Evolutionary conservation across 2,797 vertebrate genomes (phyloP).

Genomic region (Coracias cyanogaster): DNA sequence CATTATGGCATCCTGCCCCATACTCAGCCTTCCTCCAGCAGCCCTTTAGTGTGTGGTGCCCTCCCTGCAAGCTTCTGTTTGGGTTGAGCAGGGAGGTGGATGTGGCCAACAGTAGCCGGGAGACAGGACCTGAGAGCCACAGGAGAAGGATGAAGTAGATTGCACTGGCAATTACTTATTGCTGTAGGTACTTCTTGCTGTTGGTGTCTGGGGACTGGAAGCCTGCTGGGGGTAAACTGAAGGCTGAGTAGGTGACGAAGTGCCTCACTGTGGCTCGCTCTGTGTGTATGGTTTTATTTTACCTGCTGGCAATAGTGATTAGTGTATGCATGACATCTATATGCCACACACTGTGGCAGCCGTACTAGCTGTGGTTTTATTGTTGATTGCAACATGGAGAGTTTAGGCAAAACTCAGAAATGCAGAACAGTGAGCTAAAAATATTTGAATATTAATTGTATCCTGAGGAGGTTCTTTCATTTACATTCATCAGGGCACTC

Average conservation of each 20-base stretch:
- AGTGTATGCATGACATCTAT: fast-evolving
- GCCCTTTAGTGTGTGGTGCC: fast-evolving
- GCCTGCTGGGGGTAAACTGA: not conserved
- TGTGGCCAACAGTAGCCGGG: fast-evolving
- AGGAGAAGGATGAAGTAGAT: not conserved
- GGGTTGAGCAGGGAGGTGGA: not conserved
- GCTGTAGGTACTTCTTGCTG: not conserved
- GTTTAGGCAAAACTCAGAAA: not conserved
- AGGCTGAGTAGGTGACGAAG: not conserved
- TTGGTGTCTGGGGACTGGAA: too few relatives aligned
- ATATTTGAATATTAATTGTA: not conserved
- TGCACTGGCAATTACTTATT: not conserved
- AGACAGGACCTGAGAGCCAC: fast-evolving
- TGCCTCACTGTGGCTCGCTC: fast-evolving
- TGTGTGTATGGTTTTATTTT: not conserved
- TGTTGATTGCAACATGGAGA: not conserved
- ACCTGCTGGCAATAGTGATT: not conserved
- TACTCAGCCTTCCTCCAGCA: not conserved
- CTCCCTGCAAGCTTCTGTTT: not conserved
- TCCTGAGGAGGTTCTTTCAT: not conserved
- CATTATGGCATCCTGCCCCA: fast-evolving
- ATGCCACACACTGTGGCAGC: not conserved
- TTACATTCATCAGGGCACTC: not conserved
- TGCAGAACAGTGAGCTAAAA: not conserved
- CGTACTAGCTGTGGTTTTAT: not conserved